These are phyloP conservation scores for Falco berigora DNA, from an alignment of 2,797 vertebrate species.

Conservation along the genomic window DNA sequence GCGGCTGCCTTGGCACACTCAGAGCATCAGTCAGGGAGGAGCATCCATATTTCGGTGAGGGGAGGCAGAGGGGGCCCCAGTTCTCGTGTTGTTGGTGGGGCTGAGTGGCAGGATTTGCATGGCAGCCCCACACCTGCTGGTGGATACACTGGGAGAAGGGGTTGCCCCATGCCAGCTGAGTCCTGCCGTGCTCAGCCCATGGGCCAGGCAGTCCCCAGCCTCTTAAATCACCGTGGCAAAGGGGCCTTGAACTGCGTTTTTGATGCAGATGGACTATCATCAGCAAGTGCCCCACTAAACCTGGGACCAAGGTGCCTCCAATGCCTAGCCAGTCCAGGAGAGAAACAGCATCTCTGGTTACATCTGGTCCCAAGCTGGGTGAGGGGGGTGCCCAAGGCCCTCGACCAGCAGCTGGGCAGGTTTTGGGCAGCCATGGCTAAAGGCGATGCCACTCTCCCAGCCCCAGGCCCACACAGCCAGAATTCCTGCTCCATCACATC, in stretches of 20 bases:
- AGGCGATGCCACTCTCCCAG: accelerated
- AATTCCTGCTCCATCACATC: background rate
- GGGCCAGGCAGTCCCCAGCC: background rate
- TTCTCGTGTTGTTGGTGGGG: background rate
- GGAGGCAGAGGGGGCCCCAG: background rate
- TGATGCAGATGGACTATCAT: background rate
- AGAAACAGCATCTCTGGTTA: background rate
- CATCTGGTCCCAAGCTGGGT: background rate
- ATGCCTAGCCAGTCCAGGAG: background rate
- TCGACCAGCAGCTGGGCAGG: background rate
- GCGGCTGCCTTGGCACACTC: background rate
- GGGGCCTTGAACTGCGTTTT: accelerated
- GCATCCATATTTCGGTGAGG: background rate
- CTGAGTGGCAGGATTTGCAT: accelerated
- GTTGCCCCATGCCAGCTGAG: background rate
- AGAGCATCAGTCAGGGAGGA: background rate
- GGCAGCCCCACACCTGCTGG: accelerated
- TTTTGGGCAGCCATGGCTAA: background rate
- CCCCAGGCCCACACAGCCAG: background rate
- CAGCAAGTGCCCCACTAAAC: background rate
- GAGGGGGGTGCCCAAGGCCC: background rate
- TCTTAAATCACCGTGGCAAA: background rate
- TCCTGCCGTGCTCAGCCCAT: accelerated
- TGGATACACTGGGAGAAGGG: background rate
- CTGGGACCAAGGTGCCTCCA: background rate